Evolutionary conservation across 1,140 invertebrate genomes (phyloP).

Genomic region (Leptopilina clavipes): DNA sequence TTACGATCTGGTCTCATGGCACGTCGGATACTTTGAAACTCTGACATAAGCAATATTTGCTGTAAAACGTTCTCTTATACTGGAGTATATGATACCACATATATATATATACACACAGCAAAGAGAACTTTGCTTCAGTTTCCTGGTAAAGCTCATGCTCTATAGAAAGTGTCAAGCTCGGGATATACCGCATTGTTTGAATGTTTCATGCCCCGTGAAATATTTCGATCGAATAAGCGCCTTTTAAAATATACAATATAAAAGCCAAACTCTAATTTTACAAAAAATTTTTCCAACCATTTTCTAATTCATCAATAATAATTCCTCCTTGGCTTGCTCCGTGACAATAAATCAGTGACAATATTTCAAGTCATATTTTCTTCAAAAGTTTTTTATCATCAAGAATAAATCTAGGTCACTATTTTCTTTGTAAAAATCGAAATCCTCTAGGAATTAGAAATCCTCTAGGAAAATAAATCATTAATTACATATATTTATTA

Average conservation of each 20-base stretch:
- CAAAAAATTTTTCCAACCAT: neutral
- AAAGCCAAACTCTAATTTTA: neutral
- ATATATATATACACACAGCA: neutral
- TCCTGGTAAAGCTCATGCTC: conserved; percentile 1
- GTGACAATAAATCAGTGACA: neutral
- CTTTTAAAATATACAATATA: neutral
- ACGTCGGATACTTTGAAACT: conserved; percentile 31
- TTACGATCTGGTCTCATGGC: conserved; percentile 19
- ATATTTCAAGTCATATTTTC: neutral
- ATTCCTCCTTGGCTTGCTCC: neutral
- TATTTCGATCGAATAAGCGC: neutral
- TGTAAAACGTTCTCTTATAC: neutral
- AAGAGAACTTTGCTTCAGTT: neutral
- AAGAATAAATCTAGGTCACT: neutral
- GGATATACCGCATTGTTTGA: conserved; percentile 14
- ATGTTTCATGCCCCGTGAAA: neutral
- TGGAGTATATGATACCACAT: neutral
- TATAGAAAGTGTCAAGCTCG: conserved; percentile 12
- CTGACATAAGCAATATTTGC: conserved; percentile 18
- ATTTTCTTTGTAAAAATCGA: neutral
- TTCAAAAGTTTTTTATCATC: neutral
- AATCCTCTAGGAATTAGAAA: too few species aligned
- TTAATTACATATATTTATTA: conserved; percentile 2
- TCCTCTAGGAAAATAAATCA: neutral
- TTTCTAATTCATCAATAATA: neutral